Base-by-base conservation (phyloP, 2,888 invertebrate species). In the Tortricodes alternella region DNA sequence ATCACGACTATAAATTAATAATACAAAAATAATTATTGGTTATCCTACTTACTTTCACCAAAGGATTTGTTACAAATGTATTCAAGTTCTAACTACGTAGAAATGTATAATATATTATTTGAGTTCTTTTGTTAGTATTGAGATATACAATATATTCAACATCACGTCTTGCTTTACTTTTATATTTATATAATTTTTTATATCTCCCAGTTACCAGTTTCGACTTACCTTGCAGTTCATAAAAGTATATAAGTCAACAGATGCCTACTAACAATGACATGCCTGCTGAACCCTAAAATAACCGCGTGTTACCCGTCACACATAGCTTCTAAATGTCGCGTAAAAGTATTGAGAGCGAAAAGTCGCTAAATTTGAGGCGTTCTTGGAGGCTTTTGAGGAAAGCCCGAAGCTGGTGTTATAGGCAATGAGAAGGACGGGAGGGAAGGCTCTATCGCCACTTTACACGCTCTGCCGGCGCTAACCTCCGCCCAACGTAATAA, bases 401-500 rank as follows among this genome's bases (percentile, higher is more conserved):
- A 88, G 85, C 82, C 79, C 80, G 78, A 78, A 82, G 84, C 78
- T 82, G 80, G 83, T 83, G 81, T 88, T 90, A 90, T 87, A 85
- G 89, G 83, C 89, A 80, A 85, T 89, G 87, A 84, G 83, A 82
- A 83, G 83, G 83, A 80, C 78, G 85, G 80, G 80, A 77, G 86
- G 87, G 85, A 76, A 83, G 83, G 82, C 76, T 87, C 83, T 89
- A 90, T 85, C 77, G 86, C 76, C 89, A 88, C 82, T 89, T 89
- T 86, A 86, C 90, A 90, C 89, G 89, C 87, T 88, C 85, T 87
- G 78, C 82, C 85, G 85, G 73, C 74, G 80, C 84, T 87, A 89
- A 89, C 89, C 87, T 88, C 83, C 86, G 83, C 89, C 86, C 88
- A 83, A 85, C 78, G 88, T 86, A 90, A 91, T 90, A 90, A 86